Evolutionary conservation across 2,888 invertebrate genomes (phyloP).

Genomic region (Tetropium fuscum): DNA sequence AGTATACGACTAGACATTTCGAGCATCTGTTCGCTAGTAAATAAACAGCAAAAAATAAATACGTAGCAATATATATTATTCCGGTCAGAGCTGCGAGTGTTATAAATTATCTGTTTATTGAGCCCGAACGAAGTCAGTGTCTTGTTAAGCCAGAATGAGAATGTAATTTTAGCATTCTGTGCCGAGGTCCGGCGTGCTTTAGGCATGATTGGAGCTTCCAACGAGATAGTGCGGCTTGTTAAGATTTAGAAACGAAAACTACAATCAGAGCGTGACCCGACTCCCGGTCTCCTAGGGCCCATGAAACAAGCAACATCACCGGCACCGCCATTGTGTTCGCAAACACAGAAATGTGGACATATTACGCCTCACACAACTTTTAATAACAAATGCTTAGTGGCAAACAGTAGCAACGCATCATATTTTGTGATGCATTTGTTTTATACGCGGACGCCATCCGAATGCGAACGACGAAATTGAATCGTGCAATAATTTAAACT

Average conservation of each 20-base stretch:
- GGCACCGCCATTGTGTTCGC: slow-evolving; percentile 5
- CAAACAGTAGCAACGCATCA: too few relatives aligned
- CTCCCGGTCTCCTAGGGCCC: slow-evolving; percentile 44
- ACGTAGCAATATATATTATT: too few relatives aligned
- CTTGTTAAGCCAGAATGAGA: slow-evolving; percentile 30
- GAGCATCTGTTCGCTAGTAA: too few relatives aligned
- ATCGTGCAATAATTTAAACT: too few relatives aligned
- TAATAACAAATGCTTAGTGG: too few relatives aligned
- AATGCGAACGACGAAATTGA: too few relatives aligned
- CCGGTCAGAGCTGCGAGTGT: slow-evolving; percentile 15
- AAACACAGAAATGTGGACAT: slow-evolving; percentile 12
- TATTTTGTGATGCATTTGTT: too few relatives aligned
- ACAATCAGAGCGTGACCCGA: slow-evolving; percentile 59
- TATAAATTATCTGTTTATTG: slow-evolving; percentile 31
- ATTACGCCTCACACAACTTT: not conserved
- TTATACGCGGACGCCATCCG: too few relatives aligned
- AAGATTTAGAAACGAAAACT: slow-evolving; percentile 58
- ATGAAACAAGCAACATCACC: slow-evolving; percentile 28
- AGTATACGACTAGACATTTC: too few relatives aligned
- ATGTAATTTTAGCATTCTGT: slow-evolving; percentile 32
- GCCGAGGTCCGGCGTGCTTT: slow-evolving; percentile 39
- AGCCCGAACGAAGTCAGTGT: slow-evolving; percentile 28
- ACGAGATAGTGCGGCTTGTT: slow-evolving; percentile 54
- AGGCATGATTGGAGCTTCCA: slow-evolving; percentile 55
- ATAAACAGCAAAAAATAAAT: too few relatives aligned